Percentiles rank a stretch among this genome's conserved stretches.
These are phyloP conservation scores for Aldrovandia affinis DNA, from an alignment of 2,797 vertebrate species.

Conservation along the genomic window DNA sequence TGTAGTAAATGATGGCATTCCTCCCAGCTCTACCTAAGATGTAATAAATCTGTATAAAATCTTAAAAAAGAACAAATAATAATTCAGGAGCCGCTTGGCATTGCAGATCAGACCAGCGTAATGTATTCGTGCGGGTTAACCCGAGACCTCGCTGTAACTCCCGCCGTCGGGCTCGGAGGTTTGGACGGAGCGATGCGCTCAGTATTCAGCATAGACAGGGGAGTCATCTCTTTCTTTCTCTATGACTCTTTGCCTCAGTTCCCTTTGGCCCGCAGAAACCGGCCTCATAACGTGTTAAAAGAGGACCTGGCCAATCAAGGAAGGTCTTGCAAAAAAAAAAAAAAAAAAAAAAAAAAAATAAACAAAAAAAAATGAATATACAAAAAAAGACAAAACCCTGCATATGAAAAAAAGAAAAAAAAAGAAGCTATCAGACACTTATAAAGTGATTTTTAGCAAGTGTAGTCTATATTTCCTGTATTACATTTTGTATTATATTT, in stretches of 20 bases:
- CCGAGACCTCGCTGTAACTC: not conserved
- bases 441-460: conserved; percentile 76
- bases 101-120: conserved; percentile 47
- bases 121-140: conserved; percentile 23
- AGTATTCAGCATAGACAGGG: conserved; percentile 59
- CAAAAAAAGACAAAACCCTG: conserved; percentile 64
- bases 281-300: conserved; percentile 65
- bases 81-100: conserved; percentile 47
- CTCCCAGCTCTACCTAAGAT: conserved; percentile 34
- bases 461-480: conserved; percentile 91
- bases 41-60: conserved; percentile 38
- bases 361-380: conserved; percentile 61
- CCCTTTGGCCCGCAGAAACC: conserved; percentile 79
- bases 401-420: conserved; percentile 48
- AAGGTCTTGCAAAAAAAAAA: conserved; percentile 71
- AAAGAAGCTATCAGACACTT: conserved; percentile 75
- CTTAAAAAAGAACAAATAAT: conserved; percentile 34
- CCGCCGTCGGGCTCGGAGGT: not conserved
- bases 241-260: conserved; percentile 69
- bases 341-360: conserved; percentile 70
- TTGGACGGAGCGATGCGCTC: conserved; percentile 42
- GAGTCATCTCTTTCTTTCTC: conserved; percentile 58
- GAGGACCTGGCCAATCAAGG: conserved; percentile 69
- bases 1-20: conserved; percentile 28
- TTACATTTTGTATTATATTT: conserved; percentile 97